phyloP scores from a whole-genome alignment of 2,888 invertebrate species.

The Nebria salina region DNA sequence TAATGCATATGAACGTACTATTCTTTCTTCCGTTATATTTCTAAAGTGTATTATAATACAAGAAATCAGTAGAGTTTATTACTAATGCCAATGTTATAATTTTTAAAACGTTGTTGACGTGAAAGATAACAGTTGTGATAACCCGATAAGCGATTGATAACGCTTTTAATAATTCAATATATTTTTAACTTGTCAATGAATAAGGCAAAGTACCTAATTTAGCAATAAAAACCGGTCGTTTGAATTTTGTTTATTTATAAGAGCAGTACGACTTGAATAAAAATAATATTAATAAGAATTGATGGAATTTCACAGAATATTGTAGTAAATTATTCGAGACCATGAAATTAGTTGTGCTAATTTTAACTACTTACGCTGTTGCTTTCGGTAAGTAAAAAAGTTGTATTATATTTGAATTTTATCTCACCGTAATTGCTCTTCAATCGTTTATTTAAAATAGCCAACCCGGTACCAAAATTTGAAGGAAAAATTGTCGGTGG shows the following conservation, averaged over 20 bases:
- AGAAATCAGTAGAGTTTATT: background rate
- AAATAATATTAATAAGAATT: background rate
- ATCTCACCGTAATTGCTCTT: background rate
- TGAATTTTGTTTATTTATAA: background rate
- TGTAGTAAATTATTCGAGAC: background rate
- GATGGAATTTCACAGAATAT: background rate
- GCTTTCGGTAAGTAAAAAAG: background rate
- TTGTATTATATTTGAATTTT: too few species aligned
- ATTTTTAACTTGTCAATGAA: background rate
- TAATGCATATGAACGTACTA: too few species aligned
- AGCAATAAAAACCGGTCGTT: background rate
- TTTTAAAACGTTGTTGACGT: background rate
- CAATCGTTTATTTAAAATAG: background rate
- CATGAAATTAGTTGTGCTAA: slow-evolving; percentile 3
- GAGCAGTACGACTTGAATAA: background rate
- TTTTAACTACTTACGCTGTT: background rate
- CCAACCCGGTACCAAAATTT: background rate
- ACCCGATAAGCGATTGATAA: background rate
- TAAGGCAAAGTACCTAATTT: background rate
- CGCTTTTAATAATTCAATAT: background rate
- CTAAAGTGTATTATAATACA: background rate
- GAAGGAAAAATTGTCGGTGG: slow-evolving; percentile 21
- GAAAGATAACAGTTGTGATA: background rate
- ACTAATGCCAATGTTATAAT: background rate
- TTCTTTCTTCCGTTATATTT: background rate